Percentiles rank a stretch among this genome's conserved stretches.
Evolutionary conservation across 1,140 invertebrate genomes (phyloP).

Genomic region (Listronotus oregonensis): DNA sequence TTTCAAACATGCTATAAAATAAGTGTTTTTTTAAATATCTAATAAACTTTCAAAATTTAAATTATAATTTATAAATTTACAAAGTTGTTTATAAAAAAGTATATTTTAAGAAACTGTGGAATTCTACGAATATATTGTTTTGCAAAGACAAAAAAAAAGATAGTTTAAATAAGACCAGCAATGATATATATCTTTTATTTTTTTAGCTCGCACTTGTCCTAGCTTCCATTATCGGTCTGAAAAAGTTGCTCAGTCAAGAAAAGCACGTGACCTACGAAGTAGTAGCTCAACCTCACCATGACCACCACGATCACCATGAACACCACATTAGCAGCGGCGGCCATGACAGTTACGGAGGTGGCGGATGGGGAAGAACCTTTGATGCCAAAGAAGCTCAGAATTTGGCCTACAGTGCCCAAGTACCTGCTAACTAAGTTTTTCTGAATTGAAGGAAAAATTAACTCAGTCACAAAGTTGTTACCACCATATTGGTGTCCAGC

Average conservation of each 20-base stretch:
- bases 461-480: conserved; percentile 15
- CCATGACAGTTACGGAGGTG: conserved; percentile 62
- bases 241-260: conserved; percentile 77
- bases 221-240: conserved; percentile 78
- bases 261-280: conserved; percentile 79
- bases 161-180: too few species aligned
- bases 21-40: too few species aligned
- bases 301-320: conserved; percentile 57
- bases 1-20: too few species aligned
- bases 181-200: background rate
- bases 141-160: too few species aligned
- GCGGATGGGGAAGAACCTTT: conserved; percentile 56
- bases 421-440: conserved; percentile 48
- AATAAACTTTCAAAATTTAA: too few species aligned
- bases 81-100: too few species aligned
- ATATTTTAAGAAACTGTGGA: too few species aligned
- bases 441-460: background rate
- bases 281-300: conserved; percentile 69
- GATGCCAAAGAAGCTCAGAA: conserved; percentile 61
- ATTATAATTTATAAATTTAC: too few species aligned
- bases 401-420: conserved; percentile 68
- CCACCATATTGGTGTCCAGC: conserved; percentile 51
- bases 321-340: conserved; percentile 52
- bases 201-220: conserved; percentile 72
- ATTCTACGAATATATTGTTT: too few species aligned